Conservation (phyloP, 2,888 invertebrate species). For the Hemicrepidius hirtus region DNA sequence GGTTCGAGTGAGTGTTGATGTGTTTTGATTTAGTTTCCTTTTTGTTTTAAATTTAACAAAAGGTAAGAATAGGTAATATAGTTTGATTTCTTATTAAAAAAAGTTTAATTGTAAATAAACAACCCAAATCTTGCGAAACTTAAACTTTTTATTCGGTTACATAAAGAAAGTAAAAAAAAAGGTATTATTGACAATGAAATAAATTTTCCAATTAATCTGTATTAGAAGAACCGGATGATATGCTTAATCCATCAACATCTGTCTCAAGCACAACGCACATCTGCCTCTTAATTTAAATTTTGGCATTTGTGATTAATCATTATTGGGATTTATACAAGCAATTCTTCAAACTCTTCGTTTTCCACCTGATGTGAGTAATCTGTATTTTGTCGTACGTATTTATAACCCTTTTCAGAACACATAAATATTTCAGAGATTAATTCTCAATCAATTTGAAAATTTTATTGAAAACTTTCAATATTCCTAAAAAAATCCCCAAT, state of each 20-base stretch:
- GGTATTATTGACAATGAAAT: not conserved
- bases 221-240: constrained; percentile 24
- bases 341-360: constrained; percentile 10
- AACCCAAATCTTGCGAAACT: too few species aligned
- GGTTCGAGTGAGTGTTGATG: not conserved
- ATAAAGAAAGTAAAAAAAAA: not conserved
- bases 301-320: constrained; percentile 25
- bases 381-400: not conserved
- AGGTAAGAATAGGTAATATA: too few species aligned
- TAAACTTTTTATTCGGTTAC: too few species aligned
- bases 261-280: constrained; percentile 37
- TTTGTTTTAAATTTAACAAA: too few species aligned
- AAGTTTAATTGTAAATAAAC: too few species aligned
- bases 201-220: constrained; percentile 31
- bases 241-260: constrained; percentile 35
- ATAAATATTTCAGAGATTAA: not conserved
- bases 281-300: constrained; percentile 30
- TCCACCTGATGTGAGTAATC: constrained; percentile 1
- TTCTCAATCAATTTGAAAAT: not conserved
- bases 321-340: constrained; percentile 9
- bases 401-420: not conserved
- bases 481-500: too few species aligned
- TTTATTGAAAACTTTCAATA: too few species aligned
- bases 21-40: not conserved
- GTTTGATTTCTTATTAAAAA: too few species aligned